Base-by-base conservation (phyloP, 2,888 invertebrate genomes). In the Agrochola lota region DNA sequence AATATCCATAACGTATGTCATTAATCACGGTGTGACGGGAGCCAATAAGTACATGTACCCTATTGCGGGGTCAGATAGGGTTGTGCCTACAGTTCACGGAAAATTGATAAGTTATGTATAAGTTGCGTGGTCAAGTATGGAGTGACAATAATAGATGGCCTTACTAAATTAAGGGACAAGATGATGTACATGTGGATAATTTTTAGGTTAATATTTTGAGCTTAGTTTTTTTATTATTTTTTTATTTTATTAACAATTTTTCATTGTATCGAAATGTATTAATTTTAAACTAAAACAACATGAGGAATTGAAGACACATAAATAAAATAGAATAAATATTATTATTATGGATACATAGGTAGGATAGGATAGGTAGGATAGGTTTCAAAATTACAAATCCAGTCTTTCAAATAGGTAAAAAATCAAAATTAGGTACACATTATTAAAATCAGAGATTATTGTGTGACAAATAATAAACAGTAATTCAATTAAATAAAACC, bases 1-100 rank as follows among this genome's bases (percentile, higher is more conserved):
- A 74, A 84, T 78, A 83, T 83, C 74, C 72, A 83, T 81, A 77
- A 70, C 57, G 15, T 57, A 64, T 66, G 68, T 77, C 85, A 87
- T 89, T 89, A 89, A 89, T 89, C 87, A 85, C 59, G 12, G 46
- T 64, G 55, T 17, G 81, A 79, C 84, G 78, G 84, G 74, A 81
- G 83, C 78, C 78, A 74, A 80, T 83, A 57, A 35, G 15, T 76
- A 81, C 74, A 78, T 55, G 77, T 52, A 52, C 49, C 69, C 69
- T 78, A 67, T 71, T 67, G 71, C 68, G 49, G 59, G 74, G 64
- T 75, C 43, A 20, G 30, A n/a, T 80, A 87, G 87, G 87, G 89
- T 49, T 87, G 57, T 59, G 66, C 8, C 15, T 4, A 67, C 30
- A 60, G 30, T 11, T 55, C 49, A 57, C 3, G 8, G 43, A 20